Evolutionary conservation across 2,888 invertebrate species (phyloP).

Genomic region (Scaptomyza polygonia): DNA sequence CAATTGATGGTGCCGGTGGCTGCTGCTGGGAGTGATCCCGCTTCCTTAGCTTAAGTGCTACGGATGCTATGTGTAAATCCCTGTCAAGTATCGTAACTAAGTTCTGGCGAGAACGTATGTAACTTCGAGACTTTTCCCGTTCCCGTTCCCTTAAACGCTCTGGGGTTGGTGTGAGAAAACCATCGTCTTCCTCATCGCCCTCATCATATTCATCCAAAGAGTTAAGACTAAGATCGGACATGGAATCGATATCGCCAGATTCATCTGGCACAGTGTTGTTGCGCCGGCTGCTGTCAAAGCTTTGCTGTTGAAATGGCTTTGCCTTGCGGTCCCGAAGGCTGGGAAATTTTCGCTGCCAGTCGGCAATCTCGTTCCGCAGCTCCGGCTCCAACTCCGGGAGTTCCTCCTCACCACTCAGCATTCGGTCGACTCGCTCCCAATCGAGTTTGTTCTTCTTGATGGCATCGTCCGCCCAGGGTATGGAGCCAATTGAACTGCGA

Average conservation of each 20-base stretch:
- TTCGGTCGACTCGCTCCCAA: slow-evolving; percentile 83
- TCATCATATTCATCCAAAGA: slow-evolving; percentile 74
- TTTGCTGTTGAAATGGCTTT: slow-evolving; percentile 52
- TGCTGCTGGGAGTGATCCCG: slow-evolving; percentile 52
- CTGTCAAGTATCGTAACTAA: slow-evolving; percentile 63
- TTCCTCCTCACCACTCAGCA: slow-evolving; percentile 79
- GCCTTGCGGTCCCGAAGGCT: slow-evolving; percentile 59
- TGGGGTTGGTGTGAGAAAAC: slow-evolving; percentile 67
- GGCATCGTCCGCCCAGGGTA: slow-evolving; percentile 84
- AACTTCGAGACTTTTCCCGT: slow-evolving; percentile 27
- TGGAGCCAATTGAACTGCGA: slow-evolving; percentile 83
- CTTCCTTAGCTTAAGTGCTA: slow-evolving; percentile 71
- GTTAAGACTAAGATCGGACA: slow-evolving; percentile 79
- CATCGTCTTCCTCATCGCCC: slow-evolving; percentile 61
- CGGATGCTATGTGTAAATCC: slow-evolving; percentile 74
- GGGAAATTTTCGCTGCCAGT: slow-evolving; percentile 84
- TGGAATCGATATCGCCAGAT: slow-evolving; percentile 66
- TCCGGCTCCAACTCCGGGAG: slow-evolving; percentile 76
- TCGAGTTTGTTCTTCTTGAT: slow-evolving; percentile 83
- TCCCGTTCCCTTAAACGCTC: slow-evolving; percentile 34
- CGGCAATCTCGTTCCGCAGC: slow-evolving; percentile 81
- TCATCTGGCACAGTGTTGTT: slow-evolving; percentile 37
- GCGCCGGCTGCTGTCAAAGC: slow-evolving; percentile 47
- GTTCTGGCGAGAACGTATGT: slow-evolving; percentile 46
- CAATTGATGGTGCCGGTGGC: slow-evolving; percentile 2